Evolutionary conservation across 2,888 invertebrate species (phyloP), one percentile per base, ranked within the genome.

Genomic region (Apodemia hepburni): DNA sequence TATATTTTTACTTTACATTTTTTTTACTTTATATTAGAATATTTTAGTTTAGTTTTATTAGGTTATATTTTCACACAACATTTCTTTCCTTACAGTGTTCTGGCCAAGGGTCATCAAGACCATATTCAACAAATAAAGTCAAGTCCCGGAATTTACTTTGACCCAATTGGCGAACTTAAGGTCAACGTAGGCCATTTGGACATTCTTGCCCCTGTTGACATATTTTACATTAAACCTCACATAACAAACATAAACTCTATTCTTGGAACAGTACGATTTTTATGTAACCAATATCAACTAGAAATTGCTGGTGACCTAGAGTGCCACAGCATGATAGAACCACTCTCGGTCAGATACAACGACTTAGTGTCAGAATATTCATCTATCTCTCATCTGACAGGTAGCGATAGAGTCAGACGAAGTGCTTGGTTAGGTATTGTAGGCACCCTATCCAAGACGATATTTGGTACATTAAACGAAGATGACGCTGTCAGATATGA

Each of bases 381-480:
- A 1, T 63, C 67, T 12, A 42, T 67, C 9, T 60, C 67, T 11
- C 64, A 64, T 59, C 38, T 66, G 17, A 59, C 59, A 12, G 35
- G 11, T 18, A 38, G 35, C 12, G 58, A 51, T 22, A 22, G 61
- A 57, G 18, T 17, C 51, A 61, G 49, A 54, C 69, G 71, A 61
- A 62, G 71, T 42, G 71, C 71, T 12, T 69, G 68, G 67, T 59
- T 75, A 47, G 69, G 72, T 47, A 68, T 62, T 6, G 45, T 70
- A 2, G 72, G 73, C 3, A 66, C 67, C 0, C 58, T 70, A 22
- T 71, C 71, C n/a, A 74, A 74, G 66, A 65, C 69, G 29, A 66
- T 75, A 3, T 70, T 71, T 57, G 75, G 75, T 17, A 73, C 69
- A 6, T 57, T 76, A 42, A 73, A 75, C 61, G 70, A 71, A 60